A percentile compares a stretch with the other conserved stretches of the same genome.
Conservation (phyloP, 2,797 vertebrate species). For the Siniperca obscura region DNA sequence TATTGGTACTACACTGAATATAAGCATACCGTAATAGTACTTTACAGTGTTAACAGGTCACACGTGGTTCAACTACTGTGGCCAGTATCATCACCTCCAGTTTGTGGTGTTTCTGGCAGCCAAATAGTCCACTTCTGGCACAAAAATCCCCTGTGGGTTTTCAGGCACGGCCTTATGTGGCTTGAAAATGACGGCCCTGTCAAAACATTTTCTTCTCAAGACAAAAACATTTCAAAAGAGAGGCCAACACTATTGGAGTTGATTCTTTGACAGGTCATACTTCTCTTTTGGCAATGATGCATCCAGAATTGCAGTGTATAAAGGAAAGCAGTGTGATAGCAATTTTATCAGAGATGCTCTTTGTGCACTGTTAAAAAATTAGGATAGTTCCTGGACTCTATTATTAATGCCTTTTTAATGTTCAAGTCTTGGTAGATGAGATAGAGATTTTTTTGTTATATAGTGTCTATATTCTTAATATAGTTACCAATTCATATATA, state of each 20-base stretch:
- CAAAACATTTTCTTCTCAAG: conserved; percentile 40
- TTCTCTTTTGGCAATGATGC: conserved; percentile 5
- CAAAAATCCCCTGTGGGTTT: conserved; percentile 57
- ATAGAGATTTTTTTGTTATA: neutral
- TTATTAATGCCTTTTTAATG: neutral
- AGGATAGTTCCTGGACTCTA: neutral
- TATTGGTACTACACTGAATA: neutral
- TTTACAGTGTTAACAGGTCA: conserved; percentile 30
- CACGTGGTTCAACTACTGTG: conserved; percentile 29
- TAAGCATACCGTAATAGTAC: neutral
- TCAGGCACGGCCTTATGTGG: conserved; percentile 58
- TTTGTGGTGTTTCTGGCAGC: conserved; percentile 57
- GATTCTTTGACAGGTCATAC: conserved; percentile 28
- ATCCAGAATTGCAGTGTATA: conserved; percentile 6
- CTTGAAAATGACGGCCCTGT: conserved; percentile 65
- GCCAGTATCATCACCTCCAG: conserved; percentile 60
- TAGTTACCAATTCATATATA: neutral
- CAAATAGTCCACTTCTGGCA: conserved; percentile 59
- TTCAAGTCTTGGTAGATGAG: neutral
- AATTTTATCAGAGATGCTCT: neutral
- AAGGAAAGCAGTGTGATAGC: neutral
- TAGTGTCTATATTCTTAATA: neutral
- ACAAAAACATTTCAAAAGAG: conserved; percentile 45
- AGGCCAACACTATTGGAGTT: conserved; percentile 21
- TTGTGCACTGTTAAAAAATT: neutral